Evolutionary conservation across 2,797 vertebrate species (phyloP).

Genomic region (Gallinago nigripennis): DNA sequence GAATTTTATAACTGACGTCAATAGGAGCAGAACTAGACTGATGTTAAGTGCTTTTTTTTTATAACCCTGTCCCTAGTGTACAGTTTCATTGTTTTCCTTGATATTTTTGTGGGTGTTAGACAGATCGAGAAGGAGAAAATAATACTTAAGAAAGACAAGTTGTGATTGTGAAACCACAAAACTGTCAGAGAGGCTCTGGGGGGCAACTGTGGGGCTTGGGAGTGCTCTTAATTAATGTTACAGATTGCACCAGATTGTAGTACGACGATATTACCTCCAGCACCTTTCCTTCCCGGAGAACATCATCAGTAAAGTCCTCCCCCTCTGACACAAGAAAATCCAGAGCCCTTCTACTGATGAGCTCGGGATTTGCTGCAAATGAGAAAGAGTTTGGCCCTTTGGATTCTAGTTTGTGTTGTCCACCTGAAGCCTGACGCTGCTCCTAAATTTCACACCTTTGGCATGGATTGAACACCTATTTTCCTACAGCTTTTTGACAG

Average conservation of each 20-base stretch:
- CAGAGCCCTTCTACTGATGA: not conserved
- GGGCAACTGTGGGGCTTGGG: not conserved
- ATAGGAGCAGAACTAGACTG: slow-evolving; percentile 20
- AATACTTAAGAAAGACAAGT: not conserved
- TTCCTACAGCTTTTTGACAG: not conserved
- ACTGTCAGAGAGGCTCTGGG: not conserved
- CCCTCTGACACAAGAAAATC: not conserved
- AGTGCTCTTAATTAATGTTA: not conserved
- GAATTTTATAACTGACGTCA: slow-evolving; percentile 53
- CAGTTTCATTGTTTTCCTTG: slow-evolving; percentile 29
- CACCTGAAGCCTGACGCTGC: not conserved
- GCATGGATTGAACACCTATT: not conserved
- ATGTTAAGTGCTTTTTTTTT: slow-evolving; percentile 25
- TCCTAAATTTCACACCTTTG: not conserved
- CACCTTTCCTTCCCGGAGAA: not conserved
- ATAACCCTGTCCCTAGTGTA: not conserved
- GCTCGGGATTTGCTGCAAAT: not conserved
- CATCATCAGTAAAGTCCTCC: not conserved
- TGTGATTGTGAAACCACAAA: not conserved
- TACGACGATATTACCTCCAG: not conserved
- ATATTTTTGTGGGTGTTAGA: slow-evolving; percentile 15
- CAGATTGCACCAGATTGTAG: not conserved
- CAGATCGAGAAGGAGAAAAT: slow-evolving; percentile 3
- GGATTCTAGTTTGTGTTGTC: not conserved
- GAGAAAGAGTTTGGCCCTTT: not conserved